Conservation (phyloP, 2,797 vertebrate genomes). For the Tokudaia tokunoshimensis region DNA sequence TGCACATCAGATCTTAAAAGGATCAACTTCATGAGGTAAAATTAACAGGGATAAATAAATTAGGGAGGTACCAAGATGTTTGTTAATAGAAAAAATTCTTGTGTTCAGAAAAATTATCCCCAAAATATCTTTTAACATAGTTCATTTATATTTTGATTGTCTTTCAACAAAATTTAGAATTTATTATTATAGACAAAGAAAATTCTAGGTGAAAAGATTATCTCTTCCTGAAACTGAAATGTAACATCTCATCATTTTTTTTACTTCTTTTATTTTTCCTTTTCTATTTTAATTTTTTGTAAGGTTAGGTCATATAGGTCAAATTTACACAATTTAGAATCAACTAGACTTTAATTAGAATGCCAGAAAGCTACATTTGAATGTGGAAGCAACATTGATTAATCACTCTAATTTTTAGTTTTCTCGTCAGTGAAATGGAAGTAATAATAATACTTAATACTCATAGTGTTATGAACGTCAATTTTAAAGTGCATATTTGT, state of each 20-base stretch:
- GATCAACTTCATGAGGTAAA: neutral
- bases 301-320: neutral
- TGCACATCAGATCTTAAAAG: neutral
- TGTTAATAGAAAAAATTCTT: neutral
- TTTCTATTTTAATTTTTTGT: neutral
- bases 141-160: neutral
- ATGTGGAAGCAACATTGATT: neutral
- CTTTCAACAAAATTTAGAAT: neutral
- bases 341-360: neutral
- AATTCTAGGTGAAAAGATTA: neutral
- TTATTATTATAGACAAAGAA: neutral
- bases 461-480: neutral
- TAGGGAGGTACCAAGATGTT: neutral
- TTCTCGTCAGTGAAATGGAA: neutral
- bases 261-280: neutral
- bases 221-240: neutral
- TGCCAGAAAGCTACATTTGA: neutral
- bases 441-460: neutral
- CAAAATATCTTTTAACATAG: neutral
- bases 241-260: neutral
- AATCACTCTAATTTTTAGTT: neutral
- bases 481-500: neutral
- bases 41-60: constrained; percentile 32
- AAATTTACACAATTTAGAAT: neutral
- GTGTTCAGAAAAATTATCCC: neutral